Percentiles rank a stretch among this genome's conserved stretches.
phyloP scores from a whole-genome alignment of 2,113 vertebrate genomes.

The Lynx canadensis region DNA sequence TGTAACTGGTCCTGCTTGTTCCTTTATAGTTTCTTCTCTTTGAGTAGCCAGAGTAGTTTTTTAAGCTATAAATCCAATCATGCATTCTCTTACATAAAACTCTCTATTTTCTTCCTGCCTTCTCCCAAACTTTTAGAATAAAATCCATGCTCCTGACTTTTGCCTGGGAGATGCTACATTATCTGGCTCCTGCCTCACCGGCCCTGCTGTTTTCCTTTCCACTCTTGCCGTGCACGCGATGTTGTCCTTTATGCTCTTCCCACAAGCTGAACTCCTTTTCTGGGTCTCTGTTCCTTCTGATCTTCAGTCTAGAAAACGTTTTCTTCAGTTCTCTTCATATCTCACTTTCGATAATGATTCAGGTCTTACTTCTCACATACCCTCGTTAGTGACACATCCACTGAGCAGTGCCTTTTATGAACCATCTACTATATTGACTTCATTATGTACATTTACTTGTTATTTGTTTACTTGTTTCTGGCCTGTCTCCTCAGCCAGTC shows the following conservation, averaged over 20 bases:
- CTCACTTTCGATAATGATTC: background rate
- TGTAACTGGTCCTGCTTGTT: background rate
- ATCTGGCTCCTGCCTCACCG: background rate
- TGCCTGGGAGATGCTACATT: background rate
- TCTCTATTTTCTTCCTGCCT: background rate
- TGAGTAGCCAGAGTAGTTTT: background rate
- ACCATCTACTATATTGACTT: background rate
- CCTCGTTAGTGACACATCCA: background rate
- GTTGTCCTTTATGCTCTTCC: background rate
- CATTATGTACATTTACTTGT: background rate
- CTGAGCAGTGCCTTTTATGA: background rate
- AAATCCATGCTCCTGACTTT: background rate
- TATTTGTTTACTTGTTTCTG: background rate
- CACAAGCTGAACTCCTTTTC: background rate
- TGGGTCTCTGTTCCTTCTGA: background rate
- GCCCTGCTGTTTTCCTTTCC: background rate
- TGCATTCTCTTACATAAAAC: background rate
- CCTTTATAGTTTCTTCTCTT: background rate
- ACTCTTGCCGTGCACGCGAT: accelerated
- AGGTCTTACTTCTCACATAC: background rate
- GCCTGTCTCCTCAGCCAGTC: background rate
- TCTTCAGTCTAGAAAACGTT: background rate
- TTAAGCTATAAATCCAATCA: background rate
- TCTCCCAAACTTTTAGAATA: background rate
- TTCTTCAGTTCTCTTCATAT: background rate